Base-by-base conservation (phyloP, 1,140 invertebrate genomes). In the Eriocheir sinensis region DNA sequence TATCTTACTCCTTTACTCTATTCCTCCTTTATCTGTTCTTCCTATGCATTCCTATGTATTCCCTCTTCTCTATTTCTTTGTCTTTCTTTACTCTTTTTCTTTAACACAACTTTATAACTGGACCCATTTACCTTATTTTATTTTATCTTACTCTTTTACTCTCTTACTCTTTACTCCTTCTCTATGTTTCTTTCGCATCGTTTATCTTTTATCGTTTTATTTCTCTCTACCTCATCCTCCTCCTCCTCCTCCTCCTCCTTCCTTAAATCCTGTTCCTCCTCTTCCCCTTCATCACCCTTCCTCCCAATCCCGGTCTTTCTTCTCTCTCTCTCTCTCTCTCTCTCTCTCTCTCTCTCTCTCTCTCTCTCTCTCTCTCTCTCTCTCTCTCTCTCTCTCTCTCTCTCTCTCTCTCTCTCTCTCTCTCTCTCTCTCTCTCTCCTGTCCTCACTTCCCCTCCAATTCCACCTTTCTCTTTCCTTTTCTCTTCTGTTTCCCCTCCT, bases 371-470 rank as follows among this genome's bases (percentile, higher is more conserved):
- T n/a, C n/a, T 72, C 60, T n/a, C 27, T n/a, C n/a, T n/a, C 6
- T 4, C 27, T 21, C 60, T 21, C 60, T n/a, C 21, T 72, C 60
- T 72, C 60, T 12, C 60, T 15, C 15, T 15, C 15, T 8, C 15
- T 72, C n/a, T n/a, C 60, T n/a, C 60, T 72, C 60, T n/a, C 21
- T n/a, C n/a, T 72, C 60, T n/a, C 27, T n/a, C 60, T 72, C n/a
- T 72, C 60, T 3, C 60, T 72, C n/a, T n/a, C 60, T n/a, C n/a
- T 72, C n/a, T 72, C 60, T 72, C 60, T 72, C n/a, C 60, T 72
- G 60, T 72, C n/a, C 15, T 72, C 60, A 21, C 60, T n/a, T 72
- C 60, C 60, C n/a, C 60, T 72, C 60, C n/a, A 72, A 72, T 72
- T n/a, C 60, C 60, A 72, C 60, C 60, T n/a, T 72, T 72, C 44